These are phyloP conservation scores for Morbakka virulenta DNA, from an alignment of 30 jellyfish, hydroid and myxozoan species.

Conservation along the genomic window DNA sequence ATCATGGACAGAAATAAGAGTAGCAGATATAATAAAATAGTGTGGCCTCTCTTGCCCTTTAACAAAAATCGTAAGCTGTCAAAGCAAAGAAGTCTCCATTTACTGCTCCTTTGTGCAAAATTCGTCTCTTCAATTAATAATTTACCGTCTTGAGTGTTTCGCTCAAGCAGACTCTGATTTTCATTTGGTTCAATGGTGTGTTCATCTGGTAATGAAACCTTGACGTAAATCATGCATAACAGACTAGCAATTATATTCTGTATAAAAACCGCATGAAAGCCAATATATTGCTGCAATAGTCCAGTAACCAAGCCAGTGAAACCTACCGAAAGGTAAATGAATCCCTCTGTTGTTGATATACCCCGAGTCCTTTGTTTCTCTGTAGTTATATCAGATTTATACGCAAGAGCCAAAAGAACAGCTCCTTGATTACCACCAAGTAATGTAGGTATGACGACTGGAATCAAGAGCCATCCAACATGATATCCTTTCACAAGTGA, in stretches of 20 bases:
- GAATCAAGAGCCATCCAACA: conserved; percentile 20
- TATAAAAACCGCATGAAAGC: conserved; percentile 72
- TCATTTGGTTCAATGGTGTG: neutral
- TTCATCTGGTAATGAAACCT: neutral
- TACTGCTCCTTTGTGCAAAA: too few species aligned
- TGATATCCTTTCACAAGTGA: conserved; percentile 17
- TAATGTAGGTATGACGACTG: conserved; percentile 45
- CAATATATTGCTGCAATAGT: conserved; percentile 53
- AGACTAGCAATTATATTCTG: conserved; percentile 42
- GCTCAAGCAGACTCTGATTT: neutral
- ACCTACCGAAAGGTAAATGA: conserved; percentile 71
- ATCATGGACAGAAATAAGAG: too few species aligned
- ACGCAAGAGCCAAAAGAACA: conserved; percentile 77
- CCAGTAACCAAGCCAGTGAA: conserved; percentile 87
- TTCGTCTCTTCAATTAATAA: too few species aligned
- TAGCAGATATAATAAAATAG: too few species aligned
- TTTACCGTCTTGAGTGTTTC: too few species aligned
- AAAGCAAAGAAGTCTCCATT: too few species aligned
- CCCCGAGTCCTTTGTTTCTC: conserved; percentile 81
- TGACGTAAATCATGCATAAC: conserved; percentile 46
- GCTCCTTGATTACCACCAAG: conserved; percentile 82
- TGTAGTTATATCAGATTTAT: conserved; percentile 78
- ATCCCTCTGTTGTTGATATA: conserved; percentile 80
- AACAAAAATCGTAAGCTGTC: too few species aligned
- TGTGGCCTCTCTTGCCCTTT: too few species aligned